These are phyloP conservation scores for Megaceryle maxima DNA, from an alignment of 2,113 vertebrate genomes.

Conservation along the genomic window DNA sequence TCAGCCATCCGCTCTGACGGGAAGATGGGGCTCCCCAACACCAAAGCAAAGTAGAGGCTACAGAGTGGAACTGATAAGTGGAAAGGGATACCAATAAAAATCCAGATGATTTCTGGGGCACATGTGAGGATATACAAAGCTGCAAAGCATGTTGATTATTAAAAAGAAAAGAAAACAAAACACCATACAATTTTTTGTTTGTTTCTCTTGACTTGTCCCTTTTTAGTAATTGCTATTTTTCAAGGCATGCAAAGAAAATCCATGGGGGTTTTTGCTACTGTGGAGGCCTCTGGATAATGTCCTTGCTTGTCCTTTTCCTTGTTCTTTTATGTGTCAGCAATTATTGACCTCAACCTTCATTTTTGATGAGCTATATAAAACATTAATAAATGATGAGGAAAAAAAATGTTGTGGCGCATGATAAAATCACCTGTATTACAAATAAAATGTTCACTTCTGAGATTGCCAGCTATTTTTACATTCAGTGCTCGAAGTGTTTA, in stretches of 20 bases:
- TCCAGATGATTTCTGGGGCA: not conserved
- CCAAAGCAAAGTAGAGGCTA: not conserved
- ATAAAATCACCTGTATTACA: conserved; percentile 58
- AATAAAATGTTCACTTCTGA: conserved; percentile 62
- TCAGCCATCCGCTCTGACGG: not conserved
- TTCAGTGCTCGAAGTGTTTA: conserved; percentile 18
- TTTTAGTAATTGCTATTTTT: not conserved
- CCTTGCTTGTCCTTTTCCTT: conserved; percentile 36
- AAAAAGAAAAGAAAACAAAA: not conserved
- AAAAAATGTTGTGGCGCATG: conserved; percentile 9
- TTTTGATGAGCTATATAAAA: conserved; percentile 52
- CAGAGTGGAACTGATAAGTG: not conserved
- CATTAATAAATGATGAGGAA: conserved; percentile 45
- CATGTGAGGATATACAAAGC: not conserved
- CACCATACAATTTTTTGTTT: not conserved
- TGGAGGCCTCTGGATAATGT: not conserved
- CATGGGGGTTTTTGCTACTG: not conserved
- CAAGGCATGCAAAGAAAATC: not conserved
- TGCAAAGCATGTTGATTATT: not conserved
- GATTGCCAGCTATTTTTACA: conserved; percentile 58
- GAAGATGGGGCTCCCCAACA: not conserved
- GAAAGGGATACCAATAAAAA: not conserved
- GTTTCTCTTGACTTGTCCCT: not conserved
- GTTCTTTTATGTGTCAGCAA: not conserved
- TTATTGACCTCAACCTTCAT: conserved; percentile 48